These are phyloP conservation scores for Troides helena DNA, from an alignment of 2,888 invertebrate species.

Conservation along the genomic window DNA sequence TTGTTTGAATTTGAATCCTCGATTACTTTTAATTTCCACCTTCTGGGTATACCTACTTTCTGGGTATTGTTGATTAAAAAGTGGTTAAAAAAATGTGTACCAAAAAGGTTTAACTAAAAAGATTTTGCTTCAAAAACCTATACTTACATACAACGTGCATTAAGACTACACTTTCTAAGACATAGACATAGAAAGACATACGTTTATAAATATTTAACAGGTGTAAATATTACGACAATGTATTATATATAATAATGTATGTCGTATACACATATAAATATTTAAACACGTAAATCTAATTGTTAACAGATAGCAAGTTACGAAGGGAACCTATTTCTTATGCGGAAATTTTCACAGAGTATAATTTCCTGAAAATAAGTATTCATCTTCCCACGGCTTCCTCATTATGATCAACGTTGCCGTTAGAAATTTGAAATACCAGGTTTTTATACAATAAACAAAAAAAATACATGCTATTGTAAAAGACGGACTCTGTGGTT, in stretches of 20 bases:
- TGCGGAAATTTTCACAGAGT: slow-evolving; percentile 27
- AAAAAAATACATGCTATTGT: neutral
- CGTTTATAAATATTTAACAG: neutral
- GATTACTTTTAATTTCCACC: no score
- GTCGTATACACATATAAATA: neutral
- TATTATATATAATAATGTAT: neutral
- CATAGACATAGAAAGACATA: no score
- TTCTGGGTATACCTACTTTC: no score
- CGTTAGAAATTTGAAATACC: slow-evolving; percentile 16
- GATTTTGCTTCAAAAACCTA: no score
- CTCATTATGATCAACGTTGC: slow-evolving; percentile 17
- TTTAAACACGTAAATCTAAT: slow-evolving; percentile 2
- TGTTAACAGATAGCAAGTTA: slow-evolving; percentile 2
- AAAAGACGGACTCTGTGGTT: neutral
- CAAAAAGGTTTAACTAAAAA: no score
- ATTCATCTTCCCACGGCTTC: slow-evolving; percentile 23
- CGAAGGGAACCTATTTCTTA: slow-evolving; percentile 14
- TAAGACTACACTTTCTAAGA: no score
- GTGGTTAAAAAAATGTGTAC: no score
- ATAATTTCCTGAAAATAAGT: slow-evolving; percentile 28
- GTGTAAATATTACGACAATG: no score
- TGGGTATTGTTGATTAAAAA: no score
- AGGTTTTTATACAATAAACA: slow-evolving; percentile 6
- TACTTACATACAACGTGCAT: no score
- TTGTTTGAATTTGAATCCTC: no score